phyloP scores from a whole-genome alignment of 2,113 vertebrate species.

The Phrynosoma platyrhinos region DNA sequence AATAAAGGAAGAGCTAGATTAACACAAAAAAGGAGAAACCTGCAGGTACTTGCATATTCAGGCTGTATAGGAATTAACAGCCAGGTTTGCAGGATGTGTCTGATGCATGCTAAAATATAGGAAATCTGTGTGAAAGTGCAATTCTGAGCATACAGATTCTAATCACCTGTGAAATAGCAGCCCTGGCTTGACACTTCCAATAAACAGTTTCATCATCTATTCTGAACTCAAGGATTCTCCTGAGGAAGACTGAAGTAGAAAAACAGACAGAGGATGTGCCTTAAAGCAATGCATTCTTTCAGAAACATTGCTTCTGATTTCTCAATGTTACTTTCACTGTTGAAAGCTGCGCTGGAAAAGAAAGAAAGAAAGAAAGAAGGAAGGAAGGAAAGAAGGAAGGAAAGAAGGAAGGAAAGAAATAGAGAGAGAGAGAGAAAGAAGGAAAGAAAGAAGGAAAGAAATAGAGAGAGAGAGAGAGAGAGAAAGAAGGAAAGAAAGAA shows the following conservation, averaged over 20 bases:
- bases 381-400: too few relatives aligned
- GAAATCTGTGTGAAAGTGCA: conserved; percentile 8
- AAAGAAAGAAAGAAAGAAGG: too few relatives aligned
- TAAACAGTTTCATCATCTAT: conserved; percentile 37
- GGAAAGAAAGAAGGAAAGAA: not conserved
- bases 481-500: not conserved
- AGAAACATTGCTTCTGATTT: not conserved
- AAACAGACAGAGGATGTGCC: not conserved
- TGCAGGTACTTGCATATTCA: conserved; percentile 53
- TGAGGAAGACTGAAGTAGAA: not conserved
- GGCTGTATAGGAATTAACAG: conserved; percentile 3
- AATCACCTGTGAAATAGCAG: conserved; percentile 27
- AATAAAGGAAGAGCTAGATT: conserved; percentile 24
- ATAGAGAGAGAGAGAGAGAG: too few relatives aligned
- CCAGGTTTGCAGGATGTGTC: not conserved
- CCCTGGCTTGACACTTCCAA: conserved; percentile 29
- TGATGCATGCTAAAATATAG: conserved; percentile 17
- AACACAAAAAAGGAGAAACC: conserved; percentile 30
- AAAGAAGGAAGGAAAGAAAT: not conserved
- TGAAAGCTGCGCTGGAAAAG: not conserved
- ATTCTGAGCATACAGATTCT: conserved; percentile 10
- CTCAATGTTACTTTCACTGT: conserved; percentile 1
- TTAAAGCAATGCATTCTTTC: not conserved
- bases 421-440: too few relatives aligned
- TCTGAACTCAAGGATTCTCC: conserved; percentile 41